These are phyloP conservation scores for Zygaena filipendulae DNA, from an alignment of 2,888 invertebrate species.

Conservation along the genomic window DNA sequence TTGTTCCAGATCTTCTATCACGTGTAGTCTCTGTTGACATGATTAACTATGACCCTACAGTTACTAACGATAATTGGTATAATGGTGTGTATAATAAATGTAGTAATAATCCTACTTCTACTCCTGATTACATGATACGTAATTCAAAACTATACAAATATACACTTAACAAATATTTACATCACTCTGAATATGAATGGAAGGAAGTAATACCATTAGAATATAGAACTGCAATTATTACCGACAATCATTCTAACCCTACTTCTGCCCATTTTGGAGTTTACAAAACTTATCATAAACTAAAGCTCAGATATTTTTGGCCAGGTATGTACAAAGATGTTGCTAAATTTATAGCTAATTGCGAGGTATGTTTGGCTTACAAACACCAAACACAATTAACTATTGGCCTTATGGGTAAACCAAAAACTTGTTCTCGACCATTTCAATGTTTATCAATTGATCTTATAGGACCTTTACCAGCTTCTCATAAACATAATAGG, in stretches of 20 bases:
- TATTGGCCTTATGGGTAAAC: conserved; percentile 15
- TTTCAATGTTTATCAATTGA: conserved; percentile 15
- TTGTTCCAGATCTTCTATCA: conserved; percentile 19
- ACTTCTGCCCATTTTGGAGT: conserved; percentile 5
- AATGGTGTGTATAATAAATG: conserved; percentile 13
- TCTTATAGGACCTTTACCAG: conserved; percentile 15
- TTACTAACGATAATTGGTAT: conserved; percentile 15
- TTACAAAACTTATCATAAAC: conserved; percentile 17
- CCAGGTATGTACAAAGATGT: conserved; percentile 17
- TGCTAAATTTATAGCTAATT: conserved; percentile 10
- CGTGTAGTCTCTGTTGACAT: conserved; percentile 8
- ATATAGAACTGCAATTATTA: not conserved
- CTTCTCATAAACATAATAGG: conserved; percentile 10
- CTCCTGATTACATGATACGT: conserved; percentile 13
- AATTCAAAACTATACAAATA: not conserved
- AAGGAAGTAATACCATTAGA: conserved; percentile 2
- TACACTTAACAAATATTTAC: not conserved
- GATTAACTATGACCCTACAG: conserved; percentile 1
- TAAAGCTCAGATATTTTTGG: conserved; percentile 14
- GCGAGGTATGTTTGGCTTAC: conserved; percentile 8
- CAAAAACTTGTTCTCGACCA: conserved; percentile 12
- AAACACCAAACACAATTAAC: conserved; percentile 10
- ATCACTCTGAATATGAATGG: conserved; percentile 7
- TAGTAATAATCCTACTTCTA: conserved; percentile 8
- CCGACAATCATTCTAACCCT: not conserved